A percentile compares a stretch with the other conserved stretches of the same genome.
phyloP scores from a whole-genome alignment of 2,113 vertebrate species.

The Sinocyclocheilus maitianheensis region DNA sequence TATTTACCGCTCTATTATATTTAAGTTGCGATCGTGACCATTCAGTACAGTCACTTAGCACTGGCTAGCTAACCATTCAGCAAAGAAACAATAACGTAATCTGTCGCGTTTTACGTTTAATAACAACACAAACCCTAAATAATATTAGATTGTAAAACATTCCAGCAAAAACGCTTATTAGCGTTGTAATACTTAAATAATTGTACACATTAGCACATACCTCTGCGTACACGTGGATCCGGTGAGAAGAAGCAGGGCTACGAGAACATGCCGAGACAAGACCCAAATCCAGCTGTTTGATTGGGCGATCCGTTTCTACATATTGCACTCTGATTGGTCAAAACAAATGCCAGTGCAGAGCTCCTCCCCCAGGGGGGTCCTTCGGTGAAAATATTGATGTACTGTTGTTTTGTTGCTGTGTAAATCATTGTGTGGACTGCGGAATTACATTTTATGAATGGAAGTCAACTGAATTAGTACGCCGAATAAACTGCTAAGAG shows the following conservation, averaged over 20 bases:
- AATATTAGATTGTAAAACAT: background rate
- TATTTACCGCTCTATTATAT: background rate
- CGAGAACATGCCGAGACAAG: constrained; percentile 14
- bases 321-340: background rate
- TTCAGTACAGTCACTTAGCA: background rate
- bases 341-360: background rate
- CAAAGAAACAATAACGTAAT: background rate
- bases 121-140: background rate
- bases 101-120: background rate
- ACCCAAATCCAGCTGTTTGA: background rate
- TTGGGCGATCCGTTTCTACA: background rate
- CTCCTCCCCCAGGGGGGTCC: background rate
- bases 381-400: background rate
- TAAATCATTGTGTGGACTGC: background rate
- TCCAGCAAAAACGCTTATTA: background rate
- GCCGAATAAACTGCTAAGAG: background rate
- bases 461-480: background rate
- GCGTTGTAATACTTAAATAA: background rate
- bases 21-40: background rate
- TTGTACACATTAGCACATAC: background rate
- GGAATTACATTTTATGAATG: background rate
- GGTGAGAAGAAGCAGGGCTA: background rate
- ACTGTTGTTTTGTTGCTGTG: background rate
- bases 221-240: constrained; percentile 18
- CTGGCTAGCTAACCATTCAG: background rate